Evolutionary conservation across 1,140 invertebrate genomes (phyloP), one percentile per base, ranked within the genome.

Genomic region (Radopholus similis): DNA sequence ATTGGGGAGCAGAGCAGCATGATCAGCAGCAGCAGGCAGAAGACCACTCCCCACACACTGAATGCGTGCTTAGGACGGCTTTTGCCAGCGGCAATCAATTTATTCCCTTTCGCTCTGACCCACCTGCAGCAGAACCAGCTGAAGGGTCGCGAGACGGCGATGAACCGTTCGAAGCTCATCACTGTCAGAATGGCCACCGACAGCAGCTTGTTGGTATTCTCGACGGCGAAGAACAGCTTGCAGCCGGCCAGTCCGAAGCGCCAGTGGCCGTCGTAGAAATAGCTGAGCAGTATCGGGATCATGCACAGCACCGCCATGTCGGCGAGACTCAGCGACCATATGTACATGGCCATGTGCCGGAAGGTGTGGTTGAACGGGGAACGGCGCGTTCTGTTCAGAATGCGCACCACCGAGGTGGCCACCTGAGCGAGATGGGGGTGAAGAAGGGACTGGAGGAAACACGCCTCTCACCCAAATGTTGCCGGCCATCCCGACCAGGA

Each of bases 401-500:
- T 68, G 30, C 64, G 37, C 9, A 70, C 21, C 23, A 78, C 34
- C 21, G 69, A 60, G 23, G 68, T 37, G n/a, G 78, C 74, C 6
- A 63, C 60, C 60, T 47, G 26, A 47, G 44, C 26, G 26, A 23
- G 4, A 23, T 4, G 18, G 4, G 44, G 44, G 18, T 6, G 44
- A 47, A 4, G 44, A 23, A 6, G 44, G 0, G 5, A 47, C 26
- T n/a, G n/a, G n/a, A n/a, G n/a, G n/a, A n/a, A n/a, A n/a, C n/a
- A n/a, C n/a, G n/a, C n/a, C n/a, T n/a, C n/a, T 51, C n/a, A 75
- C 75, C 73, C 73, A 76, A 21, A 78, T 13, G 51, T 77, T 78
- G 4, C 76, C 73, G 21, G 30, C 32, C 23, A 76, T 47, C 44
- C 76, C 70, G 37, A 78, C 40, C 18, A 66, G 28, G 42, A 76